Evolutionary conservation across 2,888 invertebrate species (phyloP).

Genomic region (Netelia virgata): DNA sequence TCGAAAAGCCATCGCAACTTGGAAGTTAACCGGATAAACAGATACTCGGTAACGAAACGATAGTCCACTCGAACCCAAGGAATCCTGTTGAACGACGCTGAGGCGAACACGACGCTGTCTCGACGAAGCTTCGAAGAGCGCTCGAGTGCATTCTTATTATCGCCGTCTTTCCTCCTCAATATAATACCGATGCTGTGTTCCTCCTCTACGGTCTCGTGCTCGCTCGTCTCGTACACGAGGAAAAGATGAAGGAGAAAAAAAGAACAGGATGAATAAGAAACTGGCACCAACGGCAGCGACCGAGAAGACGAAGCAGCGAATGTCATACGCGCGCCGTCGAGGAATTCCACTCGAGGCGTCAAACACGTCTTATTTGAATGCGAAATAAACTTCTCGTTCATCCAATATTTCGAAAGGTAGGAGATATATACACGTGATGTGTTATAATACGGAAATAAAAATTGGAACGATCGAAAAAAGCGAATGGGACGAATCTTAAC

Average conservation of each 20-base stretch:
- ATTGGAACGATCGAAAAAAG: conserved; percentile 22
- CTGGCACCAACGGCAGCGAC: conserved; percentile 24
- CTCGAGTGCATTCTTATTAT: conserved; percentile 63
- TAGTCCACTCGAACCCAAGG: conserved; percentile 72
- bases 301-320: conserved; percentile 34
- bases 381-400: conserved; percentile 51
- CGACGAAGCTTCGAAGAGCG: conserved; percentile 40
- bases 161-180: conserved; percentile 38
- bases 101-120: conserved; percentile 24
- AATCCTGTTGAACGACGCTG: conserved; percentile 57
- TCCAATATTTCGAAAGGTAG: conserved; percentile 21
- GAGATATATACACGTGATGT: not conserved
- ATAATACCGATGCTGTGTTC: conserved; percentile 49
- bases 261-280: conserved; percentile 5
- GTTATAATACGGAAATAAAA: conserved; percentile 44
- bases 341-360: conserved; percentile 61
- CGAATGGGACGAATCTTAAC: conserved; percentile 25
- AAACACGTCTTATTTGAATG: conserved; percentile 59
- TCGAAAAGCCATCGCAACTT: conserved; percentile 65
- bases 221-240: conserved; percentile 33
- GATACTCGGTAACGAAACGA: conserved; percentile 76
- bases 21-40: conserved; percentile 76
- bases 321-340: conserved; percentile 42
- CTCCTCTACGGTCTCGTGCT: conserved; percentile 23
- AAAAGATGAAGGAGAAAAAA: conserved; percentile 10